These are phyloP conservation scores for Enhydra lutris DNA, from an alignment of 2,113 vertebrate species.

Conservation along the genomic window DNA sequence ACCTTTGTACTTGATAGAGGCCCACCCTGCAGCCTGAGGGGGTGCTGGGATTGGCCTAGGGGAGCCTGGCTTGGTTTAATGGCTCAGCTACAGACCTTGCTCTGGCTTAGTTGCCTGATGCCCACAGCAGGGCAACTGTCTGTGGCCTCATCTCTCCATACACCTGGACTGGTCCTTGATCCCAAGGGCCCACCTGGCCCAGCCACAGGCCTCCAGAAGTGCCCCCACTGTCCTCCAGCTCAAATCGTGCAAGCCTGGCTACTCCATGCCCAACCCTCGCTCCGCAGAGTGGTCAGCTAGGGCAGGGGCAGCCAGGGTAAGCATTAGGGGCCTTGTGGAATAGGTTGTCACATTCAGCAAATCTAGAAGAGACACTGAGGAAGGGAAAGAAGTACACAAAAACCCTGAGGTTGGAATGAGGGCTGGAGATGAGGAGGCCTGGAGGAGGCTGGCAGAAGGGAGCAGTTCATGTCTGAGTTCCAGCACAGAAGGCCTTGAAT, in stretches of 20 bases:
- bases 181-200: background rate
- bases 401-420: background rate
- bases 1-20: background rate
- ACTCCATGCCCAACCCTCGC: background rate
- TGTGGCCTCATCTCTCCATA: background rate
- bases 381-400: background rate
- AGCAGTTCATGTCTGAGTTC: background rate
- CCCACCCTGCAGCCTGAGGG: background rate
- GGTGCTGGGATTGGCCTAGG: background rate
- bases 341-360: background rate
- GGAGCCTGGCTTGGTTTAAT: background rate
- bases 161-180: background rate
- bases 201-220: background rate
- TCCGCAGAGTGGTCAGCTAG: background rate
- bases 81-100: background rate
- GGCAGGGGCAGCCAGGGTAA: background rate
- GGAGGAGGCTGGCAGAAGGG: background rate
- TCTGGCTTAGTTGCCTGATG: background rate
- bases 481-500: constrained; percentile 32
- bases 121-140: background rate
- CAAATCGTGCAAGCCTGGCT: background rate
- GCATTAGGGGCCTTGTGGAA: background rate
- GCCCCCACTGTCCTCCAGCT: background rate
- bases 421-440: background rate
- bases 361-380: background rate